Evolutionary conservation across 2,113 vertebrate genomes (phyloP).

Genomic region (Hydrochoerus hydrochaeris): DNA sequence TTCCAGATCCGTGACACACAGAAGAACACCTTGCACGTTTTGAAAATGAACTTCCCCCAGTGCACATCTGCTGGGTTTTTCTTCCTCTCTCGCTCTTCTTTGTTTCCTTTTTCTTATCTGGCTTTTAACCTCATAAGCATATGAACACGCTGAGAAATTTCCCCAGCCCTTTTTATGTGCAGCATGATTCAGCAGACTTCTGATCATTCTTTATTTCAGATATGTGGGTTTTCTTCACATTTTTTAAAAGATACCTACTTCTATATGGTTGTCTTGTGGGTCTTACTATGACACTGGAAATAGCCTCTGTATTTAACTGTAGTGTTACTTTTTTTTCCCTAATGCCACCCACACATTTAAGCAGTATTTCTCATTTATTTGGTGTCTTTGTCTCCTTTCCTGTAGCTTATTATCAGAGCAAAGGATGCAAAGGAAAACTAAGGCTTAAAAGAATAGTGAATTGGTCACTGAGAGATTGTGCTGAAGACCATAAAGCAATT

Average conservation of each 20-base stretch:
- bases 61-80: constrained; percentile 70
- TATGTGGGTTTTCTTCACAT: constrained; percentile 76
- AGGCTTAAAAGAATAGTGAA: constrained; percentile 1
- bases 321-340: constrained; percentile 52
- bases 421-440: not conserved
- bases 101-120: constrained; percentile 74
- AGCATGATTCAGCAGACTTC: constrained; percentile 79
- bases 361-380: not conserved
- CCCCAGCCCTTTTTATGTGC: constrained; percentile 73
- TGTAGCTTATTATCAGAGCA: not conserved
- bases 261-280: constrained; percentile 46
- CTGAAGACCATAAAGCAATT: constrained; percentile 26
- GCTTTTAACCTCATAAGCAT: constrained; percentile 75
- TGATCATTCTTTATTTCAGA: constrained; percentile 47
- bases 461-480: not conserved
- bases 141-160: constrained; percentile 80
- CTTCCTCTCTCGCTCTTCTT: constrained; percentile 67
- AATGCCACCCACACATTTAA: not conserved
- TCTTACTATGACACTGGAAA: constrained; percentile 55
- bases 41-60: constrained; percentile 78
- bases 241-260: constrained; percentile 65
- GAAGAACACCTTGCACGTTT: constrained; percentile 61
- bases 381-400: not conserved
- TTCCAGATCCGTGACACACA: constrained; percentile 67
- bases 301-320: constrained; percentile 70